phyloP scores from a whole-genome alignment of 2,888 invertebrate genomes.

The Drosophila limbata region DNA sequence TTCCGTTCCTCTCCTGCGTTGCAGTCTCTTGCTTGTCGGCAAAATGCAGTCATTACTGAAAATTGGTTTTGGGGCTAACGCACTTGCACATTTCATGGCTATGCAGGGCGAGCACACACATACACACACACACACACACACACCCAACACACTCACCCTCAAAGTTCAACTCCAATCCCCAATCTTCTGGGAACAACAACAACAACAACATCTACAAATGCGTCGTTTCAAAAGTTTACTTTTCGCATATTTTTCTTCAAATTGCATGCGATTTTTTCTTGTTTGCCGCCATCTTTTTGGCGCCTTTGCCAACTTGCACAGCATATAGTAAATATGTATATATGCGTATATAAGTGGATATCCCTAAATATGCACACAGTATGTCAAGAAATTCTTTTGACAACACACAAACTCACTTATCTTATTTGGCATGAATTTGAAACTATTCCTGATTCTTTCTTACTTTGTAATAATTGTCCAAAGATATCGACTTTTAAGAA shows the following conservation, averaged over 20 bases:
- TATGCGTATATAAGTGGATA: slow-evolving; percentile 4
- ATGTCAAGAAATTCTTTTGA: neutral
- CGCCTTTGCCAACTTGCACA: slow-evolving; percentile 54
- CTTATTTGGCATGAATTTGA: neutral
- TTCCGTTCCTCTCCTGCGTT: neutral
- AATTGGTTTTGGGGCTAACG: slow-evolving; percentile 83
- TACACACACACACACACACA: neutral
- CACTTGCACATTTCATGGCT: slow-evolving; percentile 80
- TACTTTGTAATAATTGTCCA: no score
- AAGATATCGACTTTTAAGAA: no score
- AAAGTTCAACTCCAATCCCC: slow-evolving; percentile 9
- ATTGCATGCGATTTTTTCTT: slow-evolving; percentile 80
- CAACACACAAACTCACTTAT: neutral
- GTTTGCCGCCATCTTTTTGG: slow-evolving; percentile 74
- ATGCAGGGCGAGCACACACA: slow-evolving; percentile 56
- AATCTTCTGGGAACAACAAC: slow-evolving; percentile 19
- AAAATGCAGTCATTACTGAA: slow-evolving; percentile 84
- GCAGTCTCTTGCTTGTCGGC: slow-evolving; percentile 56
- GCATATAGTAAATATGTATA: slow-evolving; percentile 1
- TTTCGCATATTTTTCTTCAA: slow-evolving; percentile 79
- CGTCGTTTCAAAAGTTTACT: slow-evolving; percentile 80
- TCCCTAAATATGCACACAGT: neutral
- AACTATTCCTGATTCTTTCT: neutral
- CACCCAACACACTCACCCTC: slow-evolving; percentile 16
- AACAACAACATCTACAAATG: slow-evolving; percentile 61